Base-by-base conservation (phyloP, 1,140 invertebrate species). In the Sipha flava region DNA sequence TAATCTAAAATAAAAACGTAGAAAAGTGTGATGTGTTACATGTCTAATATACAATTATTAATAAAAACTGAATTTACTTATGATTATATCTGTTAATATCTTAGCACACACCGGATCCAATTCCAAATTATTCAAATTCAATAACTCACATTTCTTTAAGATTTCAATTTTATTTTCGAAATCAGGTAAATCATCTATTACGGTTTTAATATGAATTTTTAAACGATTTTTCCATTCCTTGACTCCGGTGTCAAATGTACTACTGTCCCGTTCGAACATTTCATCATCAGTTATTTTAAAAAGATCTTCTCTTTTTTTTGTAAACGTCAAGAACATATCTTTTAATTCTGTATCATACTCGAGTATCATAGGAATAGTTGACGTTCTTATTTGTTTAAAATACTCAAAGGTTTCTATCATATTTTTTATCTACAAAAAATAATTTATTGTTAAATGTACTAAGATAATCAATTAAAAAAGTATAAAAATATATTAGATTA, bases 371-470 rank as follows among this genome's bases (percentile, higher is more conserved):
- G 49, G 34, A 0, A 77, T 77, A 18, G 12, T 59, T 1, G 52
- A 40, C 16, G 14, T 37, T 37, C 40, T 57, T 26, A 77, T 29
- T 14, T 12, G n/a, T 10, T 40, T 37, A 26, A 18, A 77, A 1
- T 14, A 23, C 18, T 18, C 3, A 29, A 59, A 59, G 3, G 21
- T 77, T 37, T 59, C 12, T 40, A 77, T 59, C 3, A 77, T 37
- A 43, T 77, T 57, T 77, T 57, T 77, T n/a, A 59, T 57, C 73
- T 77, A 5, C 12, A 57, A 57, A 75, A 52, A n/a, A n/a, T n/a
- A n/a, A n/a, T n/a, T n/a, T n/a, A n/a, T n/a, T n/a, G n/a, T n/a
- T n/a, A n/a, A n/a, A n/a, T n/a, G n/a, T n/a, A n/a, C n/a, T n/a
- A 23, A 59, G 10, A 40, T 40, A 40, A 40, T 4, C 10, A 6